Base-by-base conservation (phyloP, 2,888 invertebrate species). In the Salpingus planirostris region DNA sequence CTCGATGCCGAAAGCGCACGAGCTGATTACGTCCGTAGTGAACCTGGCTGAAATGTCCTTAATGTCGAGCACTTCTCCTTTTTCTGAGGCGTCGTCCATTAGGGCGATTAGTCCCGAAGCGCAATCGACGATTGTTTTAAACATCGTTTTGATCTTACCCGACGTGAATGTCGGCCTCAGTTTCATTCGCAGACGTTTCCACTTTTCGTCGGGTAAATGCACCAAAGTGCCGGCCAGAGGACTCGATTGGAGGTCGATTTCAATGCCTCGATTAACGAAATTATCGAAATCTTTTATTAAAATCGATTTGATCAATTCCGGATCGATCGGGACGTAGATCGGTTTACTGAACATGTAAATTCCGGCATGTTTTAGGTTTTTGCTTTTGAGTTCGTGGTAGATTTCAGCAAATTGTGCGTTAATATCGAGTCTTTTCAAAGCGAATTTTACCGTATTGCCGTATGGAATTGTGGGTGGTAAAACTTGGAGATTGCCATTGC, bases 1-100 rank as follows among this genome's bases (percentile, higher is more conserved):
- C 38, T 74, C 70, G 5, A 76, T 61, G 11, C 76, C 76, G 47
- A 76, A 76, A 8, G 72, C 74, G 31, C 71, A 69, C 15, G 68
- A 68, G 0, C 36, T 29, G 21, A 71, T 69, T 0, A 71, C 66
- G 44, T 72, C 70, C 5, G 66, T 66, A 2, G 69, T 68, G 38
- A 59, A 71, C 2, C 65, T 58, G 0, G 64, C 62, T 13, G 62
- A 52, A 4, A 65, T 32, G 18, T 66, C 65, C 44, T 65, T 65
- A 1, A 68, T 49, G 27, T 72, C 70, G 1, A 64, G 37, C 0
- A 57, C 50, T 6, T 46, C 29, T 4, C 21, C 49, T 31, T 28
- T 52, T 30, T 30, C 38, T 2, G 36, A 26, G 15, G 34, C 21
- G 13, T 48, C 23, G 4, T 47, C 33, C 15, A 62, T 32, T 14